Conservation (phyloP, 2,113 vertebrate species). For the Diadophis punctatus region DNA sequence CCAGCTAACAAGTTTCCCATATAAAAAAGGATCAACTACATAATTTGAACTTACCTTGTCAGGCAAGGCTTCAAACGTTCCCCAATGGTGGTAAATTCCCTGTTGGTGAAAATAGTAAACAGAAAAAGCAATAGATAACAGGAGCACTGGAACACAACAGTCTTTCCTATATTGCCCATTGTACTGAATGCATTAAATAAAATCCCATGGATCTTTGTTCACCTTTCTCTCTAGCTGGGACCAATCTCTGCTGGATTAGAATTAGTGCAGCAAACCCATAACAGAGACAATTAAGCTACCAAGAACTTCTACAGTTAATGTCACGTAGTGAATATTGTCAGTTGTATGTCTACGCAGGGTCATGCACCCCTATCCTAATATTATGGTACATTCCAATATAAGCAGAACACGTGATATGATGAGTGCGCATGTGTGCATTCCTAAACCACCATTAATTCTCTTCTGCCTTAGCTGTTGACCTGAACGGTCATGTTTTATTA, state of each 20-base stretch:
- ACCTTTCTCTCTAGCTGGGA: neutral
- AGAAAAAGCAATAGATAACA: conserved; percentile 41
- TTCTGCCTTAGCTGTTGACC: too few relatives aligned
- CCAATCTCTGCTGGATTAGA: neutral
- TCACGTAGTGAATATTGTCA: too few relatives aligned
- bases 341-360: too few relatives aligned
- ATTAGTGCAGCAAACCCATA: conserved; percentile 23
- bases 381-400: too few relatives aligned
- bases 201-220: neutral
- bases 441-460: too few relatives aligned
- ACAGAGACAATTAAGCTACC: conserved; percentile 41
- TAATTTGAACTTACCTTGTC: conserved; percentile 73
- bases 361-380: too few relatives aligned
- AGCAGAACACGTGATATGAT: too few relatives aligned
- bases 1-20: conserved; percentile 67
- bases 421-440: too few relatives aligned
- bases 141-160: neutral
- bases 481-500: too few relatives aligned
- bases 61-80: conserved; percentile 68
- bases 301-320: conserved; percentile 43
- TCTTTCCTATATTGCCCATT: conserved; percentile 29
- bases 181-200: conserved; percentile 49
- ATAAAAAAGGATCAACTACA: conserved; percentile 60
- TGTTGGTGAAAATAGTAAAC: conserved; percentile 38
- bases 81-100: conserved; percentile 63